Conservation (phyloP, 2,797 vertebrate species). For the Phataginus tetradactyla region DNA sequence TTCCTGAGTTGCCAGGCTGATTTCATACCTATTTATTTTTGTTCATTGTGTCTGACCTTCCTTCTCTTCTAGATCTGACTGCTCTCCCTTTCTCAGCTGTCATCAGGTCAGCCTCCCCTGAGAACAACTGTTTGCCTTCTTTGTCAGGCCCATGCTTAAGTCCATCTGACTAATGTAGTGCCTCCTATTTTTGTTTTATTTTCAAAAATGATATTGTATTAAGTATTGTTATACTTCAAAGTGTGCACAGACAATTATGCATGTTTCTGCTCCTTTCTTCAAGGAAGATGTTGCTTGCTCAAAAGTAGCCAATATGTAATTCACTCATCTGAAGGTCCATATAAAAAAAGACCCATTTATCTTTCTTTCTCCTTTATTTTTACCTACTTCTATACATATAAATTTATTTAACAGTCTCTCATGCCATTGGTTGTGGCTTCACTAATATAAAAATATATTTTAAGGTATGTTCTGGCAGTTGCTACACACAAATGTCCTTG, state of each 20-base stretch:
- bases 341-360: background rate
- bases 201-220: background rate
- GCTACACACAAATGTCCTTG: background rate
- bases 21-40: background rate
- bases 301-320: background rate
- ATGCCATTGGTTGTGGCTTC: background rate
- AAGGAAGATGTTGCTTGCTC: background rate
- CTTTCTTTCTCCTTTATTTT: background rate
- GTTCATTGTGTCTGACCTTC: background rate
- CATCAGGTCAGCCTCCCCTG: background rate
- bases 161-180: background rate
- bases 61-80: background rate
- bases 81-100: background rate
- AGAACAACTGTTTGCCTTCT: background rate
- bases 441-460: background rate
- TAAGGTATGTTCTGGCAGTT: background rate
- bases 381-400: background rate
- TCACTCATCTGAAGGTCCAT: background rate
- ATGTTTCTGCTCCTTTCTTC: background rate
- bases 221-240: background rate
- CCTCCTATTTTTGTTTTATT: background rate
- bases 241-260: background rate
- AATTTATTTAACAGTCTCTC: background rate
- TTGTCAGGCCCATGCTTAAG: background rate
- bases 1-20: background rate